Conservation (phyloP, 2,888 invertebrate species). For the Acronicta alni region DNA sequence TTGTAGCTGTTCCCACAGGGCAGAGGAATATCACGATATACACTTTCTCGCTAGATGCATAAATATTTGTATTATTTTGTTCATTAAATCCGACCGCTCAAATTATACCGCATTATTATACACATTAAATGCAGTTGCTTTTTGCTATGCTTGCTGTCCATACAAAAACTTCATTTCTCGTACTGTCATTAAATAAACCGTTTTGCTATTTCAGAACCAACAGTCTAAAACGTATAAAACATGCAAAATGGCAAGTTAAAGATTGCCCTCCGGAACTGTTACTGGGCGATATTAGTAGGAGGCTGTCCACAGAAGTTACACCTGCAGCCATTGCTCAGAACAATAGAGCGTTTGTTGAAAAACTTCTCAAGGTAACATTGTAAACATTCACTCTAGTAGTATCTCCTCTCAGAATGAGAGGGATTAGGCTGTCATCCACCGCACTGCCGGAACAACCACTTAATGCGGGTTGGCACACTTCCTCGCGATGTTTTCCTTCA, state of each 20-base stretch:
- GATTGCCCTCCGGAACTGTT: slow-evolving; percentile 89
- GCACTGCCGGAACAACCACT: no score
- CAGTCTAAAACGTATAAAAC: slow-evolving; percentile 90
- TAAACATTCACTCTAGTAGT: background rate
- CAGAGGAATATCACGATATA: no score
- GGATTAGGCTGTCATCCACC: no score
- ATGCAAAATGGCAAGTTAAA: slow-evolving; percentile 90
- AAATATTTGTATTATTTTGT: slow-evolving; percentile 9
- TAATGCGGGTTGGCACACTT: no score
- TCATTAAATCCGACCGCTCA: slow-evolving; percentile 30
- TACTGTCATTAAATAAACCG: slow-evolving; percentile 14
- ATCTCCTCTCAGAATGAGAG: no score
- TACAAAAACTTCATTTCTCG: slow-evolving; percentile 9
- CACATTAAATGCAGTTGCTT: slow-evolving; percentile 55
- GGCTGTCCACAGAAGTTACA: slow-evolving; percentile 91
- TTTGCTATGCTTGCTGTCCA: slow-evolving; percentile 64
- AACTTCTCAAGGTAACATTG: slow-evolving; percentile 94
- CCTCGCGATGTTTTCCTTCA: no score
- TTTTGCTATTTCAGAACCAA: slow-evolving; percentile 80
- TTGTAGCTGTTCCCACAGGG: no score
- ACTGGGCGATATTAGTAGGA: slow-evolving; percentile 84
- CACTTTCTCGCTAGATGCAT: no score
- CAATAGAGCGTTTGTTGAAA: slow-evolving; percentile 99
- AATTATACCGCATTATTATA: slow-evolving; percentile 27
- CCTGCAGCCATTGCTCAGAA: slow-evolving; percentile 98